Evolutionary conservation across 2,797 vertebrate genomes (phyloP).

Genomic region (Micrastur ruficollis): DNA sequence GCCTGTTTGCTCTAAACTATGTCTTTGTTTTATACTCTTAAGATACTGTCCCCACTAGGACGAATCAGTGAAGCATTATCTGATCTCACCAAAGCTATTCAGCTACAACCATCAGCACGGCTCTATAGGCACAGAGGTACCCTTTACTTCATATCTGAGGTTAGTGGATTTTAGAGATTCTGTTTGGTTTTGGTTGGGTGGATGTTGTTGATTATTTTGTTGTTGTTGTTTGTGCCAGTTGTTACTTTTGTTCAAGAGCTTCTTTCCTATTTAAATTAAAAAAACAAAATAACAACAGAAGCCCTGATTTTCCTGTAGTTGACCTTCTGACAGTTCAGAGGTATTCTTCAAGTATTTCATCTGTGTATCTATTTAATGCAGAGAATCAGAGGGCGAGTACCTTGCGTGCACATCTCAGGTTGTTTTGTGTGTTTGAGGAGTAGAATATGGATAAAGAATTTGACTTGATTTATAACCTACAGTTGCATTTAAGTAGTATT

Average conservation of each 20-base stretch:
- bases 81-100: conserved; percentile 94
- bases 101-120: conserved; percentile 91
- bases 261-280: background rate
- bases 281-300: background rate
- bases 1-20: background rate
- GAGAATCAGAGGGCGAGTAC: background rate
- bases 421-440: background rate
- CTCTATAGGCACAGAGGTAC: conserved; percentile 94
- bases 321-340: background rate
- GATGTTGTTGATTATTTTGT: background rate
- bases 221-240: background rate
- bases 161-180: conserved; percentile 33
- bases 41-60: conserved; percentile 95
- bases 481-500: background rate
- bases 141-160: conserved; percentile 97
- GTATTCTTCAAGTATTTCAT: background rate
- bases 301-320: background rate
- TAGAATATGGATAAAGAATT: background rate
- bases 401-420: background rate
- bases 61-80: conserved; percentile 94
- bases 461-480: background rate
- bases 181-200: background rate
- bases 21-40: conserved; percentile 53
- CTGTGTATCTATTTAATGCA: background rate
- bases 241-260: background rate